These are phyloP conservation scores for Chamaetylas fuelleborni DNA, from an alignment of 2,113 vertebrate species.

Conservation along the genomic window DNA sequence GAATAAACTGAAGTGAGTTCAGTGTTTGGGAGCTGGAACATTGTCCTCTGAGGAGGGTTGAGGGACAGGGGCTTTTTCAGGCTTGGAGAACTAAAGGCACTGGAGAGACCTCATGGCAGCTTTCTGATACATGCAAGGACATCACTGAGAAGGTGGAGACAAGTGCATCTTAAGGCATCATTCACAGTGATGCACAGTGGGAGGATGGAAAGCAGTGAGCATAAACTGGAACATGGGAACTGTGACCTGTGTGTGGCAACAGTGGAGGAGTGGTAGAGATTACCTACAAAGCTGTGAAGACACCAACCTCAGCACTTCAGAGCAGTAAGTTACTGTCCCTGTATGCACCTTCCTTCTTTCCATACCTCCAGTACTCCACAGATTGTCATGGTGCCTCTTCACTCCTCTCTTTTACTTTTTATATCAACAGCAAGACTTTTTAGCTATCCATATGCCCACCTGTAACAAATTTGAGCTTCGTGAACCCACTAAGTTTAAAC, in stretches of 20 bases:
- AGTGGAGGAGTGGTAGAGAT: background rate
- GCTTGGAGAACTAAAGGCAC: background rate
- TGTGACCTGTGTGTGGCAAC: rapidly evolving
- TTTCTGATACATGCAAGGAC: background rate
- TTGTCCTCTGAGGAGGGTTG: background rate
- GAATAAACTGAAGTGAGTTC: background rate
- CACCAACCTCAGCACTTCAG: background rate
- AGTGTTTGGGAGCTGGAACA: background rate
- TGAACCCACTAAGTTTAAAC: background rate
- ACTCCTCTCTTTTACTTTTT: background rate
- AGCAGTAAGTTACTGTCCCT: background rate
- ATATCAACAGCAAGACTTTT: background rate
- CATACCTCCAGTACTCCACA: background rate
- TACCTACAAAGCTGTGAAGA: background rate
- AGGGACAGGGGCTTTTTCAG: background rate
- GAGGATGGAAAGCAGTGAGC: background rate
- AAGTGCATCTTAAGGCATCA: background rate
- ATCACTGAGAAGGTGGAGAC: background rate
- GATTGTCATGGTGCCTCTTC: background rate
- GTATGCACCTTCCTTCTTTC: background rate
- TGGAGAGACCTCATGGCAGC: background rate
- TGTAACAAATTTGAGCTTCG: background rate
- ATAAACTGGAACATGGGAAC: background rate
- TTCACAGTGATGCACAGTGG: background rate
- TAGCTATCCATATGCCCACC: background rate